phyloP scores from a whole-genome alignment of 2,797 vertebrate species.

The Aotus griseimembra region DNA sequence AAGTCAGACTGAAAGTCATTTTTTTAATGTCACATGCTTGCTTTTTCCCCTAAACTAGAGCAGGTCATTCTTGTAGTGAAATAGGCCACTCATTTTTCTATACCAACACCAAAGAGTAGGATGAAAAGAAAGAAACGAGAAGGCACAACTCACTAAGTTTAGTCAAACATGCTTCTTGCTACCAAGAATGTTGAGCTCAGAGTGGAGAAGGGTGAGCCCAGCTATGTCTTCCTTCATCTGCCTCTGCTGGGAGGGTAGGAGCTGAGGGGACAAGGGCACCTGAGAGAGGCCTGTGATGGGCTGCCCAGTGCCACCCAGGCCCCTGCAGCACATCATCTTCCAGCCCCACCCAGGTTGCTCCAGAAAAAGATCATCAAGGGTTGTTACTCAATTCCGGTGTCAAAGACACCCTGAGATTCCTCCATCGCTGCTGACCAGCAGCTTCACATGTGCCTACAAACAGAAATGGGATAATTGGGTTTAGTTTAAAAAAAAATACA shows the following conservation, averaged over 20 bases:
- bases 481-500: neutral
- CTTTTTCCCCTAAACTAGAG: neutral
- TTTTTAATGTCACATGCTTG: neutral
- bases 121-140: neutral
- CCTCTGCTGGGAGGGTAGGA: neutral
- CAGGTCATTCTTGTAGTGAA: neutral
- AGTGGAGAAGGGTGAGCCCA: rapidly evolving
- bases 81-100: neutral
- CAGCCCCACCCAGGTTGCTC: neutral
- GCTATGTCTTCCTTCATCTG: neutral
- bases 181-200: neutral
- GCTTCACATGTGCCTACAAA: neutral
- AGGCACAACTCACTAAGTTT: neutral
- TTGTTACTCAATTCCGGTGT: neutral
- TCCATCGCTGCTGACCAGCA: too few species aligned
- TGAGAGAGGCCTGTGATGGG: neutral
- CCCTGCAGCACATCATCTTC: neutral
- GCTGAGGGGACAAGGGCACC: neutral
- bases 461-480: neutral
- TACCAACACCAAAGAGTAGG: neutral
- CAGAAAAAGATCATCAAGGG: neutral
- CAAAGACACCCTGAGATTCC: neutral
- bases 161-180: neutral
- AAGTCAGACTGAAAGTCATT: neutral
- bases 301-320: neutral